Percentiles rank a stretch among this genome's conserved stretches.
phyloP scores from a whole-genome alignment of 2,113 vertebrate genomes.

The Clupea harengus region DNA sequence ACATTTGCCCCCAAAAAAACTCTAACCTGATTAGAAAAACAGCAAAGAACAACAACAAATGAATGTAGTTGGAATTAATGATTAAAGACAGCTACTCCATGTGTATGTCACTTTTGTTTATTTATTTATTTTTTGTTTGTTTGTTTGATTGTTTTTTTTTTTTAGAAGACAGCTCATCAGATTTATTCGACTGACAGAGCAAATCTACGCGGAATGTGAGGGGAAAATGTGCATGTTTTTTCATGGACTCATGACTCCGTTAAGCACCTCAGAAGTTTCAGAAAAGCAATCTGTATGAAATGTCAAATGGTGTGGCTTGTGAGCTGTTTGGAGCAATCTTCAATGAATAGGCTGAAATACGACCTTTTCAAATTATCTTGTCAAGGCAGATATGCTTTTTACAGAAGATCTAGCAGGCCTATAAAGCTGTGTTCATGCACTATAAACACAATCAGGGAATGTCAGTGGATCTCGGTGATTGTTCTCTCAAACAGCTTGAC shows the following conservation, averaged over 20 bases:
- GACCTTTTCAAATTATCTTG: slow-evolving; percentile 55
- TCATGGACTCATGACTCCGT: slow-evolving; percentile 22
- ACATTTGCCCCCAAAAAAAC: not conserved
- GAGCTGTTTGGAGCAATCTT: slow-evolving; percentile 40
- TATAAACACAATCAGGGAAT: slow-evolving; percentile 52
- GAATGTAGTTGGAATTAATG: not conserved
- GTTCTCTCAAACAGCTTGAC: slow-evolving; percentile 36
- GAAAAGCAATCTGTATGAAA: slow-evolving; percentile 48
- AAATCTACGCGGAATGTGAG: not conserved
- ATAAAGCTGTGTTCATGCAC: slow-evolving; percentile 42
- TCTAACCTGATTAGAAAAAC: not conserved
- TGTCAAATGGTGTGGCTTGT: slow-evolving; percentile 44
- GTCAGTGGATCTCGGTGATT: slow-evolving; percentile 47
- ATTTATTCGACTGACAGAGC: not conserved
- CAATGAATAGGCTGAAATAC: slow-evolving; percentile 48
- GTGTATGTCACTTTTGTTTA: not conserved
- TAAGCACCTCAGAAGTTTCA: slow-evolving; percentile 35
- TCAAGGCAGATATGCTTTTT: slow-evolving; percentile 46
- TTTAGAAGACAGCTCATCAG: not conserved
- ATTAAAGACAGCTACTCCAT: not conserved
- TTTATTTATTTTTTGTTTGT: not conserved
- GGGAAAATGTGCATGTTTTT: not conserved
- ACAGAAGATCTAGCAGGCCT: slow-evolving; percentile 49
- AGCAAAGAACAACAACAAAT: not conserved
- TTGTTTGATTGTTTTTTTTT: not conserved